Evolutionary conservation across 2,888 invertebrate genomes (phyloP).

Genomic region (Exocentrus adspersus): DNA sequence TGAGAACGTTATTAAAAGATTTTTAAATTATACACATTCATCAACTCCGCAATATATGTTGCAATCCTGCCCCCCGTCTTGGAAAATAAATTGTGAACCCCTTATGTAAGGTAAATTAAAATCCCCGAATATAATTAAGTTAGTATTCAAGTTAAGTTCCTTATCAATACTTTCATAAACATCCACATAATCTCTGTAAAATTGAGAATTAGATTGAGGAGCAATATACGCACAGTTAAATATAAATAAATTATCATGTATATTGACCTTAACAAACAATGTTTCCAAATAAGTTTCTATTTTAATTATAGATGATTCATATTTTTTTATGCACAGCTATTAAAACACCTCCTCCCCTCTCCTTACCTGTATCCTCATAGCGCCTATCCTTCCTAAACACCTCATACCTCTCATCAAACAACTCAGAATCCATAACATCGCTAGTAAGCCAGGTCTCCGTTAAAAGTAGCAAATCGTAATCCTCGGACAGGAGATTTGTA

Average conservation of each 20-base stretch:
- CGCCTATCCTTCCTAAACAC: background rate
- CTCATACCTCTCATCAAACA: background rate
- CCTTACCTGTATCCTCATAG: background rate
- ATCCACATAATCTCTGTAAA: background rate
- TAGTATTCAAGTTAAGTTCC: background rate
- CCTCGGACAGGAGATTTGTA: background rate
- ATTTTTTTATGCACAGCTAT: background rate
- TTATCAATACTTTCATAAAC: background rate
- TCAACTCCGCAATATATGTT: background rate
- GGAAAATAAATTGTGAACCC: background rate
- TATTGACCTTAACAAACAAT: background rate
- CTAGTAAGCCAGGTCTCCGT: background rate
- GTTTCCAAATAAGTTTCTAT: background rate
- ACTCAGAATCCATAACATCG: background rate
- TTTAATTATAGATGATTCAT: background rate
- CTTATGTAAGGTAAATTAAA: background rate
- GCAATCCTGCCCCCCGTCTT: background rate
- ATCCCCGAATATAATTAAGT: background rate
- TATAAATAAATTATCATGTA: background rate
- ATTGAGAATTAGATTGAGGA: background rate
- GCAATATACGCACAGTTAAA: constrained; percentile 1
- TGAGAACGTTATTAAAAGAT: background rate
- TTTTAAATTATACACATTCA: too few relatives aligned
- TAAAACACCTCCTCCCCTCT: background rate
- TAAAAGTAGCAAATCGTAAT: background rate